Evolutionary conservation across 2,797 vertebrate genomes (phyloP).

Genomic region (Stomatorhinus walkeri): DNA sequence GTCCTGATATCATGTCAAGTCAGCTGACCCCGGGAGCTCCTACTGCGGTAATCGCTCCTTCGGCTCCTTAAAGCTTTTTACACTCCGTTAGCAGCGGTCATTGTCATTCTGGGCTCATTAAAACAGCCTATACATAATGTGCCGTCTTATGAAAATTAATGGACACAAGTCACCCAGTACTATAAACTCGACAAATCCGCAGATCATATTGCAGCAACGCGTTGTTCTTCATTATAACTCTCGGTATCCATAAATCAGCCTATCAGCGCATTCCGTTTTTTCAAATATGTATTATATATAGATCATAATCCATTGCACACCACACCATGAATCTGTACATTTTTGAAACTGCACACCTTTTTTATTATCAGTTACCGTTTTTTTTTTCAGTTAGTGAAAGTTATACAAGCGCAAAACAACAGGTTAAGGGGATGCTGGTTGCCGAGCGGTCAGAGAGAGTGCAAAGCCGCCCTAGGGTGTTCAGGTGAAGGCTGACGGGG

Average conservation of each 20-base stretch:
- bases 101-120: not conserved
- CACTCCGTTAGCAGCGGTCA: not conserved
- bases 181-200: not conserved
- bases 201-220: not conserved
- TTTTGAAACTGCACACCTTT: not conserved
- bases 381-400: not conserved
- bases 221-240: not conserved
- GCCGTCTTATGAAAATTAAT: not conserved
- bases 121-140: not conserved
- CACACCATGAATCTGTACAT: not conserved
- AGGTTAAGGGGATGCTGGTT: not conserved
- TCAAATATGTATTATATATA: not conserved
- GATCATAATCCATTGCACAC: not conserved
- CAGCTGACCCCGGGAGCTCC: not conserved
- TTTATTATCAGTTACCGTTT: not conserved
- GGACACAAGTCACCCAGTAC: not conserved
- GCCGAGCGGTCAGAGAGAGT: not conserved
- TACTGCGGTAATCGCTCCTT: not conserved
- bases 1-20: not conserved
- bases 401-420: constrained; percentile 4
- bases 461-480: not conserved
- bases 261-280: not conserved
- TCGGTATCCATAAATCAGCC: not conserved
- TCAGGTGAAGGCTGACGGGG: not conserved
- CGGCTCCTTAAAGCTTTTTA: not conserved